Percentiles rank a stretch among this genome's conserved stretches.
Conservation (phyloP, 1,140 invertebrate genomes). For the Drosophila ironensis region DNA sequence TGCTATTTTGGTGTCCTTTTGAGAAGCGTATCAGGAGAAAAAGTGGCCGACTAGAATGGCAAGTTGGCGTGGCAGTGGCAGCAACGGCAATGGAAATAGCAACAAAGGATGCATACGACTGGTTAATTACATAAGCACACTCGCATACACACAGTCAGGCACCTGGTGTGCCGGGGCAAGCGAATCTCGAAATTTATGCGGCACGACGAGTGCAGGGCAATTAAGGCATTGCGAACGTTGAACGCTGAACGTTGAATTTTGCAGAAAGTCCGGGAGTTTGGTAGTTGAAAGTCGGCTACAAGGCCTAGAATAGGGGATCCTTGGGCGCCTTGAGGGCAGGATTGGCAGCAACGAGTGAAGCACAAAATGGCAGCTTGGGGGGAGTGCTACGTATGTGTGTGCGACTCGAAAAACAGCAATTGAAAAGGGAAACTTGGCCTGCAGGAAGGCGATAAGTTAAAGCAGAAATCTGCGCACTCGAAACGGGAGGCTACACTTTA, state of each 20-base stretch:
- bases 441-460: constrained; percentile 35
- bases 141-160: constrained; percentile 15
- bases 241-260: background rate
- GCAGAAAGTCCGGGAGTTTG: constrained; percentile 14
- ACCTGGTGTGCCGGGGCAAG: constrained; percentile 8
- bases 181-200: constrained; percentile 62
- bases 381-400: background rate
- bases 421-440: constrained; percentile 45
- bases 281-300: background rate
- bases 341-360: constrained; percentile 4
- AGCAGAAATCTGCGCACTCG: background rate
- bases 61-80: constrained; percentile 2
- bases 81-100: constrained; percentile 11
- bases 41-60: constrained; percentile 18
- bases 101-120: constrained; percentile 60
- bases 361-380: constrained; percentile 23
- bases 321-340: constrained; percentile 5
- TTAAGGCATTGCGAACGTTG: constrained; percentile 49
- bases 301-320: background rate
- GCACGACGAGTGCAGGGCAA: constrained; percentile 61
- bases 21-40: background rate
- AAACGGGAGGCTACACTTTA: constrained; percentile 24
- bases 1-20: too few species aligned
- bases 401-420: constrained; percentile 21
- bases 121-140: constrained; percentile 63